A percentile compares a stretch with the other conserved stretches of the same genome.
These are phyloP conservation scores for Galagoides demidoff DNA, from an alignment of 2,797 vertebrate genomes.

Conservation along the genomic window DNA sequence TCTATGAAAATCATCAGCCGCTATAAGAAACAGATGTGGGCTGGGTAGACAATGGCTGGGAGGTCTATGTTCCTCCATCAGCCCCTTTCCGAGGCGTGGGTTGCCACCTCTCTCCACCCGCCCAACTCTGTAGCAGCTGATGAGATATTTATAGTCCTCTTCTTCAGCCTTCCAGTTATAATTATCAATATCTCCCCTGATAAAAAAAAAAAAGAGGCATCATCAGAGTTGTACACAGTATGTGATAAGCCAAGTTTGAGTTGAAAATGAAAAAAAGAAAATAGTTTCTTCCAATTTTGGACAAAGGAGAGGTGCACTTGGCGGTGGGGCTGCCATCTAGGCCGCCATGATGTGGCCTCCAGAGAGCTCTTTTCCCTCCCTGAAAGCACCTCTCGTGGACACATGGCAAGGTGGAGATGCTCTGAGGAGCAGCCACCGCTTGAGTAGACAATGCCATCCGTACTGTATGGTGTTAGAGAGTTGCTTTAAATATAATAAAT, in stretches of 20 bases:
- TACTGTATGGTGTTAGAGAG: slow-evolving; percentile 80
- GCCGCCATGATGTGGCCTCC: not conserved
- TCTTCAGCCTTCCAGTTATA: slow-evolving; percentile 78
- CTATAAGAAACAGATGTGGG: slow-evolving; percentile 71
- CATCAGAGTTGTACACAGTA: slow-evolving; percentile 1
- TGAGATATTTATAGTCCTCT: slow-evolving; percentile 65
- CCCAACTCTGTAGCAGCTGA: slow-evolving; percentile 62
- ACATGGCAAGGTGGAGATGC: slow-evolving; percentile 50
- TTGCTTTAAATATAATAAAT: slow-evolving; percentile 88
- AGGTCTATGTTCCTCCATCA: not conserved
- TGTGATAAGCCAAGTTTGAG: slow-evolving; percentile 73
- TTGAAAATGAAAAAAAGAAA: slow-evolving; percentile 70
- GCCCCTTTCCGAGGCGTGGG: not conserved
- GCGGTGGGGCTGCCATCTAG: not conserved
- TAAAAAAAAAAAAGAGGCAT: slow-evolving; percentile 61
- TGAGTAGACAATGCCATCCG: slow-evolving; percentile 75
- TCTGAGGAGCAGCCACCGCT: slow-evolving; percentile 69
- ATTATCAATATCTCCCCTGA: slow-evolving; percentile 75
- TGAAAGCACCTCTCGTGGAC: slow-evolving; percentile 25
- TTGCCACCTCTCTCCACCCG: slow-evolving; percentile 60
- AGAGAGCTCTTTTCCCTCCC: slow-evolving; percentile 32
- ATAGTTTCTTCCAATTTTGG: slow-evolving; percentile 69
- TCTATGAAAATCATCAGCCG: slow-evolving; percentile 68
- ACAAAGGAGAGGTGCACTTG: slow-evolving; percentile 75
- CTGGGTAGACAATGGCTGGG: not conserved